phyloP scores from a whole-genome alignment of 2,888 invertebrate genomes.

The Mesorhabditis spiculigera region DNA sequence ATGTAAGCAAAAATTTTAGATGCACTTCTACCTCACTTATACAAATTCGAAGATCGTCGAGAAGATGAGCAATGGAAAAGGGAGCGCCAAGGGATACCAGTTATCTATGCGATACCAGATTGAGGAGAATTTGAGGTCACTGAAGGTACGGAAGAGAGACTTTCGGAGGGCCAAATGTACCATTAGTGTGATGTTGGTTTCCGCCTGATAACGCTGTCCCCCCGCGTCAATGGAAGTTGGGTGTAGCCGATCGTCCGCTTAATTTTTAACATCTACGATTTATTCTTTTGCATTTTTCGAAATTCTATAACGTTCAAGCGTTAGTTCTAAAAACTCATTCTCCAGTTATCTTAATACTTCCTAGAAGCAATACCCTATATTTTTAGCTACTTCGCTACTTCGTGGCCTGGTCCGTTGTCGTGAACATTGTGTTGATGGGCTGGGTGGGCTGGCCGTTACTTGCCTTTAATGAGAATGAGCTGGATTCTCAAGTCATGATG shows the following conservation, averaged over 20 bases:
- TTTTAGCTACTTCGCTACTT: constrained; percentile 2
- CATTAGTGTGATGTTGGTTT: too few species aligned
- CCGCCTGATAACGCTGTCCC: too few species aligned
- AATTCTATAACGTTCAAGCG: too few species aligned
- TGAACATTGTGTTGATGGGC: background rate
- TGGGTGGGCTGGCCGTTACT: background rate
- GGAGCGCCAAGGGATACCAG: background rate
- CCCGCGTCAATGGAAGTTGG: too few species aligned
- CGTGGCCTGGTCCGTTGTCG: background rate
- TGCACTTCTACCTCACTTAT: background rate
- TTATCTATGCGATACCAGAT: background rate
- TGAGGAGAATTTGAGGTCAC: background rate
- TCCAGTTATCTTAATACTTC: too few species aligned
- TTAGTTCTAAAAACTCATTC: too few species aligned
- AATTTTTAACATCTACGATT: too few species aligned
- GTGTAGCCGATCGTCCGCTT: too few species aligned
- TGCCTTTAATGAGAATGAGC: background rate
- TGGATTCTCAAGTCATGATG: background rate
- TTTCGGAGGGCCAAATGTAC: too few species aligned
- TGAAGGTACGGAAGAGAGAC: background rate
- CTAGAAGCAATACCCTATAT: background rate
- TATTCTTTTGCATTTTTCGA: too few species aligned
- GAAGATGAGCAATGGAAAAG: background rate
- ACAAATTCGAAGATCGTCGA: background rate
- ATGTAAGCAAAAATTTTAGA: background rate